These are phyloP conservation scores for Phainopepla nitens DNA, from an alignment of 2,113 vertebrate species.

Conservation along the genomic window DNA sequence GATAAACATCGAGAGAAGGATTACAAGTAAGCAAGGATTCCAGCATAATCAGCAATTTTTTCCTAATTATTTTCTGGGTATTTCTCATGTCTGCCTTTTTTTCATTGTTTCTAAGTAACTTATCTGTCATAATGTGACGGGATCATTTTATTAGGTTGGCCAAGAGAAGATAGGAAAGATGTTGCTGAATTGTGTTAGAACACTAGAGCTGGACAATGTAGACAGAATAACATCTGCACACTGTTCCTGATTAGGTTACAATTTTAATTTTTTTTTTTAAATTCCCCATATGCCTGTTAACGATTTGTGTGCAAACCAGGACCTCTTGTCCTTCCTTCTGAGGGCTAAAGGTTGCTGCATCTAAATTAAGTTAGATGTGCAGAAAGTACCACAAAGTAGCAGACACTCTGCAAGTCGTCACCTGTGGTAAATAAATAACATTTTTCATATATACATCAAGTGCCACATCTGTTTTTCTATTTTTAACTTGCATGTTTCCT, in stretches of 20 bases:
- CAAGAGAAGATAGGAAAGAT: not conserved
- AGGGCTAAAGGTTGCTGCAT: not conserved
- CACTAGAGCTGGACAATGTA: not conserved
- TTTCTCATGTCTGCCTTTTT: constrained; percentile 29
- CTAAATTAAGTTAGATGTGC: not conserved
- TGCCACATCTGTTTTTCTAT: constrained; percentile 15
- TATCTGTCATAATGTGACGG: not conserved
- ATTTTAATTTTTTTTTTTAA: not conserved
- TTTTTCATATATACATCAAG: not conserved
- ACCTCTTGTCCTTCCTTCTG: not conserved
- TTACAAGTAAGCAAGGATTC: constrained; percentile 73
- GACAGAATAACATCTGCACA: not conserved
- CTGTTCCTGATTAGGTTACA: not conserved
- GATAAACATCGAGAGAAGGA: constrained; percentile 81
- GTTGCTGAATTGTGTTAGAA: not conserved
- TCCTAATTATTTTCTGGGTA: not conserved
- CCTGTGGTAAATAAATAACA: not conserved
- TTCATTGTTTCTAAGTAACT: constrained; percentile 2
- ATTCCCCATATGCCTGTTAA: not conserved
- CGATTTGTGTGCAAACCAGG: not conserved
- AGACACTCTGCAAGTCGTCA: not conserved
- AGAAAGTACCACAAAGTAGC: not conserved
- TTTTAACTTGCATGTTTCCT: constrained; percentile 35
- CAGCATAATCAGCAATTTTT: constrained; percentile 7
- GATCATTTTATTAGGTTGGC: not conserved